Percentiles rank a stretch among this genome's conserved stretches.
phyloP scores from a whole-genome alignment of 2,797 vertebrate genomes.

The Chelidonichthys spinosus region DNA sequence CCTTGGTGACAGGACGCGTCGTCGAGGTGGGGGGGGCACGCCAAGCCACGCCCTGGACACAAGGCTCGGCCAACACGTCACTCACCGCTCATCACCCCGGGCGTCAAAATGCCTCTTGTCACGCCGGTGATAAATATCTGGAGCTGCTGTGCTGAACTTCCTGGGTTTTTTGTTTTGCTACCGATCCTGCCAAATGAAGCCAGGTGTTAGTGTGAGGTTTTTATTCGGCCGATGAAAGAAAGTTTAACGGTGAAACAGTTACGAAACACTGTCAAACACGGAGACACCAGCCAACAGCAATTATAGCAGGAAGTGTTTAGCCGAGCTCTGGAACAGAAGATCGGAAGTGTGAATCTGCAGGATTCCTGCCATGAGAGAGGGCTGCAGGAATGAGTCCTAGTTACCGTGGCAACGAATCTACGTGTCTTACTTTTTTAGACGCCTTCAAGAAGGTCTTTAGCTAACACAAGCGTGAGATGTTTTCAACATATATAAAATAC shows the following conservation, averaged over 20 bases:
- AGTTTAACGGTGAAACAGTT: not conserved
- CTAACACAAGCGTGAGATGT: no score
- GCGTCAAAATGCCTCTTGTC: constrained; percentile 26
- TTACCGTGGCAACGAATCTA: no score
- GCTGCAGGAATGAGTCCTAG: no score
- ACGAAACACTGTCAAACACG: not conserved
- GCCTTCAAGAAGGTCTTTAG: no score
- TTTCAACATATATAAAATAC: no score
- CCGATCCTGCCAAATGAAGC: constrained; percentile 24
- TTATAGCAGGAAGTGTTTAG: not conserved
- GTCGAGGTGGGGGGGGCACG: not conserved
- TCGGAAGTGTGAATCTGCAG: no score
- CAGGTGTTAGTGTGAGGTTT: not conserved
- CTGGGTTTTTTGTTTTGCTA: constrained; percentile 36
- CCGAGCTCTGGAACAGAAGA: no score
- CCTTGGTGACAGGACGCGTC: constrained; percentile 42
- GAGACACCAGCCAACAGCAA: constrained; percentile 1
- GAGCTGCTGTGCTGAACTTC: constrained; percentile 11
- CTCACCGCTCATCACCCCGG: constrained; percentile 35
- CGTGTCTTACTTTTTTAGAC: no score
- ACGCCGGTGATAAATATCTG: constrained; percentile 39
- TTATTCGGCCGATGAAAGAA: constrained; percentile 2
- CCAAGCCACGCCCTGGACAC: constrained; percentile 63
- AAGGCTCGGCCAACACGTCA: constrained; percentile 44
- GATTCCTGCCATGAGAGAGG: no score